Evolutionary conservation across 2,113 vertebrate species (phyloP), one percentile per base, ranked within the genome.

Genomic region (Gobio gobio): DNA sequence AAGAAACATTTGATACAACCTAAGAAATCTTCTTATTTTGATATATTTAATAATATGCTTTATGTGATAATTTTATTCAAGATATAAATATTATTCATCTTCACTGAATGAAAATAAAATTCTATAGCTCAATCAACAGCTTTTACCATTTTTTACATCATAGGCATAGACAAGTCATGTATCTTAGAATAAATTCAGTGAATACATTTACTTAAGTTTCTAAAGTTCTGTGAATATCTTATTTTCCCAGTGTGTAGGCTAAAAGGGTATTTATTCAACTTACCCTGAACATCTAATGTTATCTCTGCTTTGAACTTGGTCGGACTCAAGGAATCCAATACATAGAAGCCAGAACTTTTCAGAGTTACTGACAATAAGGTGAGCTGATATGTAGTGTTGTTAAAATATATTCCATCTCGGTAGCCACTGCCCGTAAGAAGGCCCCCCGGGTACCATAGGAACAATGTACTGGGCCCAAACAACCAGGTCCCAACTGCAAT

Each of bases 251-350:
- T 24, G 59, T 54, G 70, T 45, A 20, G 16, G 3, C 9, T 20
- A 20, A 68, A 33, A 36, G 16, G 8, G 16, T 68, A 0, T 64
- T 66, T 36, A 33, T 70, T 9, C 14, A 22, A 85, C 76, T 80
- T 89, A 95, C 94, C 93, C 89, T 91, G 89, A 33, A 95, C 90
- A 24, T 89, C 89, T 54, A 94, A 86, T 2, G 0, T 40, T 10
- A 93, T 2, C n/a, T 66, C 0, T 49, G 3, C 61, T 0, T 0
- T 40, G 66, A 0, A 45, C 29, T 12, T 9, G 0, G 0, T 51
- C 0, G 0, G 0, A 1, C 0, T 1, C 0, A 86, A 0, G 0
- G 18, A 10, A 6, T 89, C 10, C 0, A 94, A 73, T 0, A 1
- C 3, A 75, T 92, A 94, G 0, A 10, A 0, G 18, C 94, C 94